Base-by-base conservation (phyloP, 1,140 invertebrate genomes). In the Propsilocerus akamusi region DNA sequence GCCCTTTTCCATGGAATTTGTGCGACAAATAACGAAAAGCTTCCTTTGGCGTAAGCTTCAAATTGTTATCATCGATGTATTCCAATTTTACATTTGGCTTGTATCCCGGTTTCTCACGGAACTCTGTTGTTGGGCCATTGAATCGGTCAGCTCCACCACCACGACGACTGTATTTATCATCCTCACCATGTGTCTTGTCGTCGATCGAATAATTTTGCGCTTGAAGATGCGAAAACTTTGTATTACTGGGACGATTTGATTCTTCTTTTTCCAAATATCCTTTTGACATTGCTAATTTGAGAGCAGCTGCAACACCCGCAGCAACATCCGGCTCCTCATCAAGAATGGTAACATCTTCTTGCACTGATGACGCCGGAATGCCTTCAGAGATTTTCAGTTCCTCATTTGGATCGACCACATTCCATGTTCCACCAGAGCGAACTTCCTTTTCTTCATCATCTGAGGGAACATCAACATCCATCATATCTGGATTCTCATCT, bases 1-100 rank as follows among this genome's bases (percentile, higher is more conserved):
- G 92, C 14, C 93, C 94, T 73, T 99, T 99, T 20, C 97, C 97
- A 71, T 99, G 97, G 67, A 99, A 99, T 68, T 97, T 95, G 64
- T 98, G 94, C 14, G 89, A 94, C 12, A 96, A 68, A 71, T 90
- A 88, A 56, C 85, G 75, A 68, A 99, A 99, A 14, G 97, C 97
- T 74, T 99, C 96, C 67, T 99, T 99, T 24, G 83, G 79, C 57
- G 81, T 87, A 49, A 99, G 72, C 49, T 86, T 75, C 32, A 72
- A 66, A 3, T 96, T 96, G 63, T 88, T 84, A 61, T 97, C 93
- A 69, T 99, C 95, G 51, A 95, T 93, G 61, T 99, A 99, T 60
- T 97, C 93, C 54, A 99, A 70, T 68, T 97, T 96, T 7, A 98
- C 83, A 65, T 92, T 90, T 0, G 96, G 96, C 60, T 87, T 89